Evolutionary conservation across 2,888 invertebrate species (phyloP).

Genomic region (Saturnia japonica): DNA sequence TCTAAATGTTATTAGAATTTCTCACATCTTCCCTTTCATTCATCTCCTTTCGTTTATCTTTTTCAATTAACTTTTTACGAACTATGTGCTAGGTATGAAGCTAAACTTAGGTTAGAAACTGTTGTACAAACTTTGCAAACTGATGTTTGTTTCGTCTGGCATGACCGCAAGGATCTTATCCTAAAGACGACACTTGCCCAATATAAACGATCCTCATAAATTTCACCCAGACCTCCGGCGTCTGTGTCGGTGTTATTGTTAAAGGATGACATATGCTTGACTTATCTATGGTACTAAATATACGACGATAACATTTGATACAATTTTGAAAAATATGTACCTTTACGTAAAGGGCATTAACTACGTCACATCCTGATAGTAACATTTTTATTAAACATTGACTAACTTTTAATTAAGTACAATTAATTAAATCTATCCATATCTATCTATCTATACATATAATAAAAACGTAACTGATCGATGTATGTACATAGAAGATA

Average conservation of each 20-base stretch:
- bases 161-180: slow-evolving; percentile 1
- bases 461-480: too few relatives aligned
- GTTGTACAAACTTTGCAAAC: neutral
- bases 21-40: too few relatives aligned
- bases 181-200: neutral
- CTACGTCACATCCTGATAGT: neutral
- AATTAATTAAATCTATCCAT: too few relatives aligned
- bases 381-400: neutral
- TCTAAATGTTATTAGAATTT: too few relatives aligned
- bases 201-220: slow-evolving; percentile 2
- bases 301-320: neutral
- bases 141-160: neutral
- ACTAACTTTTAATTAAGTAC: neutral
- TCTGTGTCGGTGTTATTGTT: neutral
- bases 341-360: neutral
- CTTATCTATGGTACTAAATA: neutral
- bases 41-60: neutral
- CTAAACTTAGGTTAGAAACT: neutral
- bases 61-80: neutral
- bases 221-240: neutral
- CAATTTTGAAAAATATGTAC: neutral
- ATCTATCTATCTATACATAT: too few relatives aligned
- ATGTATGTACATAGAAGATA: too few relatives aligned
- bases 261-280: neutral
- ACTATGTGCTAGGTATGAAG: neutral